A percentile compares a stretch with the other conserved stretches of the same genome.
These are phyloP conservation scores for Drepana falcataria DNA, from an alignment of 2,888 invertebrate species.

Conservation along the genomic window DNA sequence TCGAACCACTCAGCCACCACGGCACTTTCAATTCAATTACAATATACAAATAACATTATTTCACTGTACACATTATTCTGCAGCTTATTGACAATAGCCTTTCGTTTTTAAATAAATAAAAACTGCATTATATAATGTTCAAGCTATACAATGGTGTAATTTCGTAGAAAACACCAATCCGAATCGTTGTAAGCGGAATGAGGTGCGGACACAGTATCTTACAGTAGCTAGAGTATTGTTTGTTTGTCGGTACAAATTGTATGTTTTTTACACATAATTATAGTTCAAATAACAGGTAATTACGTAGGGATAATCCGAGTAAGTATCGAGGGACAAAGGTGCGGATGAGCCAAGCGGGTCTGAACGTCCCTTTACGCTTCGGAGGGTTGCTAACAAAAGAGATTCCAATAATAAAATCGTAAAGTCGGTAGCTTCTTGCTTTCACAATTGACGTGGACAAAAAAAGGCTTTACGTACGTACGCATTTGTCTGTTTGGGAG, in stretches of 20 bases:
- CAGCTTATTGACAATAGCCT: not conserved
- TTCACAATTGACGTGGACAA: constrained; percentile 44
- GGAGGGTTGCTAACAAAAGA: constrained; percentile 57
- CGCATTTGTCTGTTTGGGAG: constrained; percentile 31
- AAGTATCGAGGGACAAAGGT: constrained; percentile 55
- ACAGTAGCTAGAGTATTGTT: constrained; percentile 41
- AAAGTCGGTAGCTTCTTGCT: constrained; percentile 77
- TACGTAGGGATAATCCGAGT: constrained; percentile 64
- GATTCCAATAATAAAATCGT: constrained; percentile 63
- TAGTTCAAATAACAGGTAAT: constrained; percentile 71
- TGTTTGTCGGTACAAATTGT: constrained; percentile 49
- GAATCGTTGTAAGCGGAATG: constrained; percentile 21
- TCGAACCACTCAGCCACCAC: too few relatives aligned
- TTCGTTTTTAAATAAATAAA: not conserved
- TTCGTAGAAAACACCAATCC: constrained; percentile 7
- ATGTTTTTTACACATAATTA: constrained; percentile 56
- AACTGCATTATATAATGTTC: not conserved
- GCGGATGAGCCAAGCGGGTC: constrained; percentile 41
- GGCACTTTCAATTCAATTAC: too few relatives aligned
- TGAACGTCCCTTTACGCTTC: constrained; percentile 53
- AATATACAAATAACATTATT: too few relatives aligned
- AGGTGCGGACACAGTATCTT: constrained; percentile 6
- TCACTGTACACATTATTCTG: too few relatives aligned
- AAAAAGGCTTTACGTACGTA: constrained; percentile 46
- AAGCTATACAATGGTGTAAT: not conserved